A percentile compares a stretch with the other conserved stretches of the same genome.
phyloP scores from a whole-genome alignment of 2,113 vertebrate species.

The Castor canadensis region DNA sequence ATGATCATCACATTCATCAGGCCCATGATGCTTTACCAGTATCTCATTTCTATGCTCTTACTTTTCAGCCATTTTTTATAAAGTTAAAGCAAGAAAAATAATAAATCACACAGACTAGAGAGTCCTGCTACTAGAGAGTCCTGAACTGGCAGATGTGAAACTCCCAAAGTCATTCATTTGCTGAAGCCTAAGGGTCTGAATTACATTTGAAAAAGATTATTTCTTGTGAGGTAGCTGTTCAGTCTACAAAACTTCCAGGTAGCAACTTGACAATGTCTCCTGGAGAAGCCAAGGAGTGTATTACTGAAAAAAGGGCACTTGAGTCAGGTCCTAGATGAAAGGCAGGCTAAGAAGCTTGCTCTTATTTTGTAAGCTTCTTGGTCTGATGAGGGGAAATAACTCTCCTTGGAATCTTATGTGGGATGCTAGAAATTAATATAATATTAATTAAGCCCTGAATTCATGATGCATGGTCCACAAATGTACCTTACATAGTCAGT shows the following conservation, averaged over 20 bases:
- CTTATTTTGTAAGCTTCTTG: too few species aligned
- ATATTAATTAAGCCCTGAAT: background rate
- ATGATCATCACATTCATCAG: background rate
- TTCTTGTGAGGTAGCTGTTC: background rate
- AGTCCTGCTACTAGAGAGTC: background rate
- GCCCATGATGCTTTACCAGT: background rate
- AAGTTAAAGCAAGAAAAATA: constrained; percentile 12
- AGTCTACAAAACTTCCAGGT: background rate
- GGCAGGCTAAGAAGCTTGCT: background rate
- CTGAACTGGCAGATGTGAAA: background rate
- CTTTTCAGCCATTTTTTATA: background rate
- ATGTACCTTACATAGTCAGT: background rate
- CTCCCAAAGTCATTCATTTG: background rate
- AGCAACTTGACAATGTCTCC: background rate
- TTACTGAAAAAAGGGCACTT: background rate
- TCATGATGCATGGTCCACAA: background rate
- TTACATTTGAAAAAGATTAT: background rate
- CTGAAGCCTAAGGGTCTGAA: background rate
- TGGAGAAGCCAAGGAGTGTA: background rate
- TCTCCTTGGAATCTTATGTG: background rate
- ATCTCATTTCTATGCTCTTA: constrained; percentile 8
- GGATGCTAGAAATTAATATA: background rate
- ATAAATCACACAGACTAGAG: background rate
- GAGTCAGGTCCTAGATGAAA: background rate
- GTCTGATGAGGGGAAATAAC: background rate